phyloP scores from a whole-genome alignment of 2,888 invertebrate species.

The Cantharis flavilabris region DNA sequence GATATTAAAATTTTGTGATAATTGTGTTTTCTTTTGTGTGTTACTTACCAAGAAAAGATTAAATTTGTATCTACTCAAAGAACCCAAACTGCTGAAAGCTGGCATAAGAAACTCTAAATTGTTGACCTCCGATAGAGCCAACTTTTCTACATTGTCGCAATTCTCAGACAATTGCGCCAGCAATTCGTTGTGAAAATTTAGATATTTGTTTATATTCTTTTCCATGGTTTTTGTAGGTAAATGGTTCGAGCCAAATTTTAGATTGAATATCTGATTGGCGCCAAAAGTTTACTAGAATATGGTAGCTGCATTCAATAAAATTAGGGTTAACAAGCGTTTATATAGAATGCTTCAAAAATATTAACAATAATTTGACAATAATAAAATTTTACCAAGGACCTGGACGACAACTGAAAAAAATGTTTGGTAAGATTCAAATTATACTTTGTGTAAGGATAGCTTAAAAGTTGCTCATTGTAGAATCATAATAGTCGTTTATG shows the following conservation, averaged over 20 bases:
- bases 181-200: not conserved
- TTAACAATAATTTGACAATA: not conserved
- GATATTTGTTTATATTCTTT: not conserved
- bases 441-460: too few relatives aligned
- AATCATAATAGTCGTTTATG: too few relatives aligned
- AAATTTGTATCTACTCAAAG: conserved; percentile 4
- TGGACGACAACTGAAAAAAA: too few relatives aligned
- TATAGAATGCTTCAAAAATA: not conserved
- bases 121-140: conserved; percentile 8
- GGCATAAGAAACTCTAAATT: conserved; percentile 7
- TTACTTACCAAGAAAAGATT: conserved; percentile 13
- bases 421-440: too few relatives aligned
- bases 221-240: not conserved
- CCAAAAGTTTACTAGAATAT: not conserved
- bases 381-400: too few relatives aligned
- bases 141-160: not conserved
- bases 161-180: not conserved
- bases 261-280: not conserved
- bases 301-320: not conserved
- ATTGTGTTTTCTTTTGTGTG: not conserved
- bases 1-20: not conserved
- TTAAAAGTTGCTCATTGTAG: too few relatives aligned
- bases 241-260: not conserved
- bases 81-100: not conserved
- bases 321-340: not conserved